Evolutionary conservation across 2,113 vertebrate species (phyloP), one percentile per base, ranked within the genome.

Genomic region (Tragelaphus buxtoni): DNA sequence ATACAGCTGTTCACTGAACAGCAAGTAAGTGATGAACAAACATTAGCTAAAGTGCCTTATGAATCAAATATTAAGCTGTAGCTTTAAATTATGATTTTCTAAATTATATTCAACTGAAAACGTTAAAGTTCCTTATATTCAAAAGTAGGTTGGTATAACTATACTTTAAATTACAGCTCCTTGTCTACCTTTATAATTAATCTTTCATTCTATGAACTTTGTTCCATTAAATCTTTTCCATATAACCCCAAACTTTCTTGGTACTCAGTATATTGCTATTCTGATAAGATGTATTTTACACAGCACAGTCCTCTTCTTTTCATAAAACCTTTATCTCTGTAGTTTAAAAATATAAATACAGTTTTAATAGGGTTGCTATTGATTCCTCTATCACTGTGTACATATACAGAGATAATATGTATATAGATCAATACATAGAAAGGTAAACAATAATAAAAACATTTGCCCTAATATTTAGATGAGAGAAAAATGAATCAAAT

Each of bases 11-110:
- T 58, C 87, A 45, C 28, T 95, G 90, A 97, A 88, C 88, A 81
- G 39, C 55, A 97, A 96, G 60, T 80, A 90, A 42, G 51, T 90
- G 42, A 86, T 80, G 79, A 97, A 74, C n/a, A 95, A 95, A 76
- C 14, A 90, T 83, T 5, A 26, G 7, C 49, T 49, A 83, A 95
- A 85, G 63, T 61, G 58, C 39, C 0, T 1, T 14, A 3, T 1
- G 9, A 60, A 47, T 14, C 24, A 42, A 80, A 4, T 32, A 32
- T 0, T 4, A 77, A 80, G 7, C 0, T 53, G 3, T 1, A 39
- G 32, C 56, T 45, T 65, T 81, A 14, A 30, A 74, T 22, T 94
- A 51, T 28, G 58, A 0, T 9, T 89, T 12, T 18, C 4, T 47
- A 65, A 16, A 80, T 60, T 88, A 63, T 79, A 22, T 69, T 95